These are phyloP conservation scores for Anastatus disparis DNA, from an alignment of 1,140 invertebrate genomes.

Conservation along the genomic window DNA sequence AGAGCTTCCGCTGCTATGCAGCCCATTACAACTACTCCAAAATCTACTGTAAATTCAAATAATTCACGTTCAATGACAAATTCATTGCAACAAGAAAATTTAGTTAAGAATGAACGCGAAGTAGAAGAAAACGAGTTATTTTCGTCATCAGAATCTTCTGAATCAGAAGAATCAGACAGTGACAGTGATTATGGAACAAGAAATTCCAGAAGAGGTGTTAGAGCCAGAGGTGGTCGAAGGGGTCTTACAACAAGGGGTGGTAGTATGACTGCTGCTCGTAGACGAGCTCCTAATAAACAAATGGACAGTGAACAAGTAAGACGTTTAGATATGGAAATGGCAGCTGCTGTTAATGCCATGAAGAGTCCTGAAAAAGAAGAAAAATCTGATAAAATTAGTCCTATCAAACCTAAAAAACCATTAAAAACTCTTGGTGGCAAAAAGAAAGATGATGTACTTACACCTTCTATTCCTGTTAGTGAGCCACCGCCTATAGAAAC, in stretches of 20 bases:
- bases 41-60: slow-evolving; percentile 38
- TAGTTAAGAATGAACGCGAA: slow-evolving; percentile 47
- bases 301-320: slow-evolving; percentile 62
- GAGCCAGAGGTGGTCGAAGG: slow-evolving; percentile 59
- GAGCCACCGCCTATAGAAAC: slow-evolving; percentile 40
- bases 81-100: slow-evolving; percentile 25
- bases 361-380: slow-evolving; percentile 61
- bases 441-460: slow-evolving; percentile 55
- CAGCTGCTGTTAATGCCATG: slow-evolving; percentile 64
- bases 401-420: slow-evolving; percentile 50
- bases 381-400: slow-evolving; percentile 46
- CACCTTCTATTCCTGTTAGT: slow-evolving; percentile 27
- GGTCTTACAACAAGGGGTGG: slow-evolving; percentile 63
- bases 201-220: slow-evolving; percentile 51
- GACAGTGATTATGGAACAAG: slow-evolving; percentile 63
- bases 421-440: slow-evolving; percentile 50
- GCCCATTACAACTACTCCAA: slow-evolving; percentile 31
- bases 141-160: slow-evolving; percentile 59
- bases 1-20: slow-evolving; percentile 32
- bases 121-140: slow-evolving; percentile 47
- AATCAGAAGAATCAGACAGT: slow-evolving; percentile 60
- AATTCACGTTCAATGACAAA: background rate
- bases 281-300: slow-evolving; percentile 58
- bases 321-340: slow-evolving; percentile 64
- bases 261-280: slow-evolving; percentile 51